A percentile compares a stretch with the other conserved stretches of the same genome.
phyloP scores from a whole-genome alignment of 53 echinoderm and acorn worm genomes.

The Hippasteria phrygiana region DNA sequence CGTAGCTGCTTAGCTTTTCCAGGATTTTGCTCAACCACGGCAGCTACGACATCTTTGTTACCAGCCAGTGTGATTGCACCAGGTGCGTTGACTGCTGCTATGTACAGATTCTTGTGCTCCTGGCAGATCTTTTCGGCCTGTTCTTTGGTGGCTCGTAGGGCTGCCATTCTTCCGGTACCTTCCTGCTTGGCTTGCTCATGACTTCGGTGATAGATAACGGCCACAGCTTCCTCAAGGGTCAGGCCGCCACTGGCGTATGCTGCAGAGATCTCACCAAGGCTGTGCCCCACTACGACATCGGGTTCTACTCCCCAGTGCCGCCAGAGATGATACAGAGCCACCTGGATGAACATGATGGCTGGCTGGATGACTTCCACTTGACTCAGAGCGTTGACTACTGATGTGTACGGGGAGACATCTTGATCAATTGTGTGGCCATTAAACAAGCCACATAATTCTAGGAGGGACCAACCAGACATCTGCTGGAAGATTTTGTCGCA shows the following conservation, averaged over 20 bases:
- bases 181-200: constrained; percentile 87
- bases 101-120: constrained; percentile 84
- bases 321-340: constrained; percentile 84
- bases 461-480: constrained; percentile 95
- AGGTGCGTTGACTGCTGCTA: constrained; percentile 96
- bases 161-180: constrained; percentile 96
- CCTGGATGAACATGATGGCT: constrained; percentile 91
- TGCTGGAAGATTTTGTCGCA: constrained; percentile 84
- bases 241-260: constrained; percentile 95
- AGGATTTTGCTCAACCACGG: constrained; percentile 81
- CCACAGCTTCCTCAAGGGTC: constrained; percentile 91
- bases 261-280: constrained; percentile 96
- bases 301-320: constrained; percentile 89
- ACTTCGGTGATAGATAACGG: constrained; percentile 92
- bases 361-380: constrained; percentile 89
- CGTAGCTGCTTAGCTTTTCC: constrained; percentile 89
- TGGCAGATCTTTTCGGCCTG: constrained; percentile 80
- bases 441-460: constrained; percentile 58
- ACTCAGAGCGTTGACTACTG: constrained; percentile 31
- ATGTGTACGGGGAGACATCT: constrained; percentile 20
- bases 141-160: constrained; percentile 77
- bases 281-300: constrained; percentile 92
- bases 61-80: constrained; percentile 90
- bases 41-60: constrained; percentile 75
- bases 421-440: not conserved